Percentiles rank a stretch among this genome's conserved stretches.
Evolutionary conservation across 2,113 vertebrate genomes (phyloP).

Genomic region (Xenopus laevis): DNA sequence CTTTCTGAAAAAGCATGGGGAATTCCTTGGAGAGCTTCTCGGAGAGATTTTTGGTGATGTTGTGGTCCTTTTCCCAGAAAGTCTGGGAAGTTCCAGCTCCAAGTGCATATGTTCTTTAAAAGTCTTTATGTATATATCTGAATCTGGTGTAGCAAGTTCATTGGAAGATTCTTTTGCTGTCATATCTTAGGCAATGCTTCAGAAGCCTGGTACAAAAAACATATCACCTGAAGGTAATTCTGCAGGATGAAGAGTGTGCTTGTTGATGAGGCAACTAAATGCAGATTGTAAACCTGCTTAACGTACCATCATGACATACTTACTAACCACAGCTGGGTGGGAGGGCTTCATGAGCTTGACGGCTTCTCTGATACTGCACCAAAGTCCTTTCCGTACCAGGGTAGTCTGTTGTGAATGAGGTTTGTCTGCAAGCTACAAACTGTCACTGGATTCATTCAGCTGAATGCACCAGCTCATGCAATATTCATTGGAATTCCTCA

Average conservation of each 20-base stretch:
- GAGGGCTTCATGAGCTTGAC: conserved; percentile 52
- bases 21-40: conserved; percentile 85
- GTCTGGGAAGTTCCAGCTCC: conserved; percentile 89
- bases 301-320: conserved; percentile 43
- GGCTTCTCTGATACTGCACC: conserved; percentile 65
- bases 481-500: conserved; percentile 60
- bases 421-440: conserved; percentile 64
- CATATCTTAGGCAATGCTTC: conserved; percentile 56
- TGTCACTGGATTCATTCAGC: conserved; percentile 68
- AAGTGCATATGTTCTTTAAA: conserved; percentile 98
- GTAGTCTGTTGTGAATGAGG: conserved; percentile 63
- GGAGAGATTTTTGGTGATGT: conserved; percentile 96
- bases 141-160: conserved; percentile 73
- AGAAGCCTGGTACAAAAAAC: conserved; percentile 55
- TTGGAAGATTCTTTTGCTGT: conserved; percentile 72
- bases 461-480: conserved; percentile 66
- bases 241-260: conserved; percentile 33
- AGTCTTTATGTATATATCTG: conserved; percentile 88
- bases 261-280: conserved; percentile 39
- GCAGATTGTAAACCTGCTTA: conserved; percentile 49
- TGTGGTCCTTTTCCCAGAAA: conserved; percentile 79
- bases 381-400: conserved; percentile 56
- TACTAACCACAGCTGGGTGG: conserved; percentile 52
- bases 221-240: conserved; percentile 47
- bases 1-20: conserved; percentile 92